A percentile compares a stretch with the other conserved stretches of the same genome.
These are phyloP conservation scores for Stenoptilia bipunctidactyla DNA, from an alignment of 2,888 invertebrate species.

Conservation along the genomic window DNA sequence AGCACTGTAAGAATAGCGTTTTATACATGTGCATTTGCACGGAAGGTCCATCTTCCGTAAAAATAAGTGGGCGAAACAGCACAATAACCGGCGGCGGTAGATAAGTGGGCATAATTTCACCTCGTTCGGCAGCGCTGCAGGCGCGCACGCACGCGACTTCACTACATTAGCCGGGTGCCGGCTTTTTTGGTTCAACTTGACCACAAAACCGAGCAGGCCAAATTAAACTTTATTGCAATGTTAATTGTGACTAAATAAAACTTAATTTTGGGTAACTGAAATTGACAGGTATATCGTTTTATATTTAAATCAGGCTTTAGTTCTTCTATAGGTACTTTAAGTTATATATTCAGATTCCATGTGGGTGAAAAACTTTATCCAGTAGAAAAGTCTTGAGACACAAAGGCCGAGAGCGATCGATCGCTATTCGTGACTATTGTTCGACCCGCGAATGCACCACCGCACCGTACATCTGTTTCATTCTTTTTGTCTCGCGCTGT, in stretches of 20 bases:
- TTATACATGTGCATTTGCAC: too few species aligned
- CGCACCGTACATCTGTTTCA: conserved; percentile 60
- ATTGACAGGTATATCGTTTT: too few species aligned
- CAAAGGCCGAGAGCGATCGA: conserved; percentile 51
- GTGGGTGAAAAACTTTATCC: conserved; percentile 5
- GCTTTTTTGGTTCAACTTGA: conserved; percentile 19
- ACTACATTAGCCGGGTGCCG: conserved; percentile 41
- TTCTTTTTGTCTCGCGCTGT: conserved; percentile 57
- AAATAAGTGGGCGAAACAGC: conserved; percentile 40
- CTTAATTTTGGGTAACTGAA: too few species aligned
- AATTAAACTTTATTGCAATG: too few species aligned
- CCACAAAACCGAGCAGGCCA: too few species aligned
- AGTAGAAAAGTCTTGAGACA: conserved; percentile 28
- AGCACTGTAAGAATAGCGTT: too few species aligned
- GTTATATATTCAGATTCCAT: not conserved
- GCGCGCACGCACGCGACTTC: conserved; percentile 57
- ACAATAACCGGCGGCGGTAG: conserved; percentile 37
- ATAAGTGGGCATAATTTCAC: conserved; percentile 60
- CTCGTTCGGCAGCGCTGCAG: conserved; percentile 46
- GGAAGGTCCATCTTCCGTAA: conserved; percentile 23
- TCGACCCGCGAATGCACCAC: conserved; percentile 49
- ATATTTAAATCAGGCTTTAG: too few species aligned
- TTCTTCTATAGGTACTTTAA: too few species aligned
- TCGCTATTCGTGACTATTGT: conserved; percentile 62
- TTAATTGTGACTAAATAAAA: too few species aligned